Evolutionary conservation across 1,140 invertebrate genomes (phyloP).

Genomic region (Zaprionus nigranus): DNA sequence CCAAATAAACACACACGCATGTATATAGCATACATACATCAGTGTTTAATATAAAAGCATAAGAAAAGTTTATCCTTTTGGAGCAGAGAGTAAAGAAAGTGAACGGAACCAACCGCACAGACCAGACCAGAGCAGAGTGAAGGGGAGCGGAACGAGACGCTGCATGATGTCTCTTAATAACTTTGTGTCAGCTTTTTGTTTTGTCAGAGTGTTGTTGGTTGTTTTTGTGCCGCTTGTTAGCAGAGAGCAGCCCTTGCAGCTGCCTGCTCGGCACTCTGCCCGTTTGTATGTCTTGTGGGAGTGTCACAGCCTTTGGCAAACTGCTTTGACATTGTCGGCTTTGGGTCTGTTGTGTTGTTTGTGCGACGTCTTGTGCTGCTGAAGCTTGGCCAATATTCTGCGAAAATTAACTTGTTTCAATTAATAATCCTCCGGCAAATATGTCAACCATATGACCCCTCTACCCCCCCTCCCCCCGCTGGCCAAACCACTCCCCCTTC

Average conservation of each 20-base stretch:
- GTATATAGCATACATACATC: constrained; percentile 40
- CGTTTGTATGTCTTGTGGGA: constrained; percentile 27
- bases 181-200: constrained; percentile 78
- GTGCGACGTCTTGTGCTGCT: constrained; percentile 33
- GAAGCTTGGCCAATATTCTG: constrained; percentile 62
- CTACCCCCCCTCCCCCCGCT: no score
- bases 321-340: constrained; percentile 64
- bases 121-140: neutral
- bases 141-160: constrained; percentile 13
- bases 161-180: constrained; percentile 80
- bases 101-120: neutral
- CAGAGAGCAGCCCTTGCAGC: constrained; percentile 14
- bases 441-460: constrained; percentile 76
- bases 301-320: constrained; percentile 64
- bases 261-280: constrained; percentile 1
- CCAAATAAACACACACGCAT: constrained; percentile 8
- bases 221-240: constrained; percentile 69
- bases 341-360: constrained; percentile 37
- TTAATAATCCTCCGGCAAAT: constrained; percentile 84
- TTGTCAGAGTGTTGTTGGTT: constrained; percentile 48
- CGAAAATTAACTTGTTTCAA: constrained; percentile 84
- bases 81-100: constrained; percentile 24
- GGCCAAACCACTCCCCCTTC: neutral
- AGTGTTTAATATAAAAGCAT: constrained; percentile 78
- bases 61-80: constrained; percentile 77